These are phyloP conservation scores for Taurulus bubalis DNA, from an alignment of 2,113 vertebrate species.

Conservation along the genomic window DNA sequence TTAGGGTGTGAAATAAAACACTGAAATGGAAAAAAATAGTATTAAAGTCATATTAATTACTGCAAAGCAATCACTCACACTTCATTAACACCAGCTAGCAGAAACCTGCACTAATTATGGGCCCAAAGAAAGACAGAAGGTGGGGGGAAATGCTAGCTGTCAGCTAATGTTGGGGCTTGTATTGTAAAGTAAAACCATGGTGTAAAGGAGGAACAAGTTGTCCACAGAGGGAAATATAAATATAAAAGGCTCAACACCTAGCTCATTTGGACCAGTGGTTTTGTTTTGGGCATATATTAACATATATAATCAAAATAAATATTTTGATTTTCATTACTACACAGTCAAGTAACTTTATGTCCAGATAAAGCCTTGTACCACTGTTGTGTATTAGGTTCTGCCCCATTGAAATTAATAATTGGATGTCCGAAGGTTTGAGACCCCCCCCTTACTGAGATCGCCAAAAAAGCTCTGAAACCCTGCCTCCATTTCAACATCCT, in stretches of 20 bases:
- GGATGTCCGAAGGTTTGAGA: background rate
- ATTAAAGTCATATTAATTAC: background rate
- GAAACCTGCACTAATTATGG: background rate
- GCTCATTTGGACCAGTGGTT: background rate
- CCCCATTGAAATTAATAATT: background rate
- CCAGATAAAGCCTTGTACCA: background rate
- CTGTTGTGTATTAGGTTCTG: background rate
- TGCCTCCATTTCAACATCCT: no score
- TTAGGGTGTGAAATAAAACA: background rate
- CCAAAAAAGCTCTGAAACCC: no score
- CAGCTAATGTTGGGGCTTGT: background rate
- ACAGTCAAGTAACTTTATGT: background rate
- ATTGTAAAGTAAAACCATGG: background rate
- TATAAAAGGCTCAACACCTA: background rate
- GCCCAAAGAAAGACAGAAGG: background rate
- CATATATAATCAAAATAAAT: background rate
- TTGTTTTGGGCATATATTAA: background rate
- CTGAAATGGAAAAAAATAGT: background rate
- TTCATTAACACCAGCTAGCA: background rate
- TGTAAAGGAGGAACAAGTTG: background rate
- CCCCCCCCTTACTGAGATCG: no score
- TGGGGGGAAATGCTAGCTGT: background rate
- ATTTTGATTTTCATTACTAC: background rate
- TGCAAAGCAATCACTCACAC: background rate
- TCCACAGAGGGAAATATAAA: background rate